A percentile compares a stretch with the other conserved stretches of the same genome.
Evolutionary conservation across 2,888 invertebrate species (phyloP).

Genomic region (Boloria selene): DNA sequence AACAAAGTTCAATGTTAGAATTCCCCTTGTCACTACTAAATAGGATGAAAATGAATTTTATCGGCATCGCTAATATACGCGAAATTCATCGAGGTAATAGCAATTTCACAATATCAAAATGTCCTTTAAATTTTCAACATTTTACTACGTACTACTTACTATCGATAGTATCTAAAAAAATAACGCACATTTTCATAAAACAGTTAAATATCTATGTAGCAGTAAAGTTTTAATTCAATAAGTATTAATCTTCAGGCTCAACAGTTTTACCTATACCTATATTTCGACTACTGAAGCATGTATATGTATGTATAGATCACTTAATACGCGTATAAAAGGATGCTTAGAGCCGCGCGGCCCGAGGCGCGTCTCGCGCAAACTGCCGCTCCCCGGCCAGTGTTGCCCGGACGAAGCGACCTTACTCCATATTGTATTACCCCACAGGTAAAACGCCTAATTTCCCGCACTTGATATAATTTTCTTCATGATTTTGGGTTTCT

Average conservation of each 20-base stretch:
- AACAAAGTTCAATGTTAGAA: conserved; percentile 2
- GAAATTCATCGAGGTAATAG: neutral
- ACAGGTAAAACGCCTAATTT: conserved; percentile 47
- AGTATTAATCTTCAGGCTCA: neutral
- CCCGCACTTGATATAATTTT: conserved; percentile 49
- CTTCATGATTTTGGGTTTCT: neutral
- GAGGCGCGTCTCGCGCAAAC: conserved; percentile 75
- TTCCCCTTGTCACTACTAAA: too few relatives aligned
- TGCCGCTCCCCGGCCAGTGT: conserved; percentile 75
- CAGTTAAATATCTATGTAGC: too few relatives aligned
- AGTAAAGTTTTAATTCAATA: neutral
- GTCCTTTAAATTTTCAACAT: neutral
- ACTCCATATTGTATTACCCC: conserved; percentile 44
- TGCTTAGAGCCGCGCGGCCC: conserved; percentile 52
- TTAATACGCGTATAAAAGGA: conserved; percentile 32
- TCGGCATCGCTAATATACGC: neutral
- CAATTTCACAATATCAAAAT: neutral
- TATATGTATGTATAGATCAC: conserved; percentile 19
- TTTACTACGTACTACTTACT: conserved; percentile 20
- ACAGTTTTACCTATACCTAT: conserved; percentile 9
- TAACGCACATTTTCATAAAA: neutral
- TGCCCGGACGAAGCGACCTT: conserved; percentile 52
- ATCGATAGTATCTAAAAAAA: conserved; percentile 7
- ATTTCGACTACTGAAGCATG: conserved; percentile 2
- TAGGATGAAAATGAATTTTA: neutral